A percentile compares a stretch with the other conserved stretches of the same genome.
phyloP scores from a whole-genome alignment of 2,797 vertebrate genomes.

The Sebastolobus alascanus region DNA sequence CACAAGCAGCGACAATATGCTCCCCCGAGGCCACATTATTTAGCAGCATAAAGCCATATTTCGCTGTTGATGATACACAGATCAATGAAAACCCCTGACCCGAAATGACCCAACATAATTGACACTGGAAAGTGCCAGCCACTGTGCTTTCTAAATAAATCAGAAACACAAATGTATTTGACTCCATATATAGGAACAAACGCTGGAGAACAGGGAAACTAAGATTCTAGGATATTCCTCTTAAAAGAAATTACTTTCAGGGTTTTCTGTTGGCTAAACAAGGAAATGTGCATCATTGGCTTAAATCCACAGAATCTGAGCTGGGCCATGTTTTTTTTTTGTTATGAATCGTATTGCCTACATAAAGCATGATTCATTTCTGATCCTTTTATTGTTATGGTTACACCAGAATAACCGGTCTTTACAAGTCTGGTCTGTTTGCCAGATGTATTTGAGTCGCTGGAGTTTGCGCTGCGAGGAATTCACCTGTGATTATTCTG shows the following conservation, averaged over 20 bases:
- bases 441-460: background rate
- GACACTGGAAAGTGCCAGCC: background rate
- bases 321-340: background rate
- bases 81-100: background rate
- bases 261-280: too few species aligned
- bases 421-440: background rate
- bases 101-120: rapidly evolving
- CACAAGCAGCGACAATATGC: background rate
- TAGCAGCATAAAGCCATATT: background rate
- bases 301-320: background rate
- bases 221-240: background rate
- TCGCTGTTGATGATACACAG: background rate
- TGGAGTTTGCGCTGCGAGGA: background rate
- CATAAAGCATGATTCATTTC: background rate
- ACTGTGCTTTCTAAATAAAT: background rate
- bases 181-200: background rate
- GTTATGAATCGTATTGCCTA: background rate
- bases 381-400: background rate
- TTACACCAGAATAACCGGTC: background rate
- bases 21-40: background rate
- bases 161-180: background rate
- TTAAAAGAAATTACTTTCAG: background rate
- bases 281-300: too few species aligned
- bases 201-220: background rate
- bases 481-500: background rate